Conservation (phyloP, 1,140 invertebrate species). For the Lepidurus couesii region DNA sequence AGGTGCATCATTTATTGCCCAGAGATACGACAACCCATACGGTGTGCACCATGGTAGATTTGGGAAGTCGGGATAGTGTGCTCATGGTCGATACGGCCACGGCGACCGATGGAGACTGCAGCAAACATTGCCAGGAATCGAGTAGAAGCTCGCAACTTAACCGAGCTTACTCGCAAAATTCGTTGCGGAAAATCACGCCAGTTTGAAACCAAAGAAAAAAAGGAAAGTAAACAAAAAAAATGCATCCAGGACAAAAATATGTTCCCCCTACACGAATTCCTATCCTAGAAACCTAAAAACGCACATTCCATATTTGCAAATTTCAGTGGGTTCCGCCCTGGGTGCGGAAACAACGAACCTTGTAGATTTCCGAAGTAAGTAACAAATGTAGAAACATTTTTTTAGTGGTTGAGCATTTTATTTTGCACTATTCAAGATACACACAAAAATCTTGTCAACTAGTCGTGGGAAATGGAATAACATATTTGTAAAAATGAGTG, state of each 20-base stretch:
- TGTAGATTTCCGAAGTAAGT: background rate
- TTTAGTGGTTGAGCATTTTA: constrained; percentile 3
- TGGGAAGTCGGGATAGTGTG: background rate
- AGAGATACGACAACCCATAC: background rate
- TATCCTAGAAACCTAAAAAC: background rate
- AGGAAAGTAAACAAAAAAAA: background rate
- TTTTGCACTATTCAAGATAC: background rate
- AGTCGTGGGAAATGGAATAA: constrained; percentile 1
- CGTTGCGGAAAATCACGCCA: constrained; percentile 4
- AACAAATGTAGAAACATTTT: background rate
- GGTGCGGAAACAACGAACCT: constrained; percentile 11
- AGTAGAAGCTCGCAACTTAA: background rate
- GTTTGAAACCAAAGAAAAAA: background rate
- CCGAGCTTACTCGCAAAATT: constrained; percentile 5
- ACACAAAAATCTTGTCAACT: background rate
- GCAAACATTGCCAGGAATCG: background rate
- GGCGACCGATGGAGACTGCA: background rate
- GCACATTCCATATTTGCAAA: background rate
- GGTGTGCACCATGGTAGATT: background rate
- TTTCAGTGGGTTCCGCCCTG: background rate
- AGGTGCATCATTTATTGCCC: background rate
- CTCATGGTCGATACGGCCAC: constrained; percentile 20
- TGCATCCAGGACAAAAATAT: background rate
- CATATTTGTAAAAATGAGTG: background rate
- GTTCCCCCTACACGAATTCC: background rate